A percentile compares a stretch with the other conserved stretches of the same genome.
These are phyloP conservation scores for Carettochelys insculpta DNA, from an alignment of 2,113 vertebrate genomes.

Conservation along the genomic window DNA sequence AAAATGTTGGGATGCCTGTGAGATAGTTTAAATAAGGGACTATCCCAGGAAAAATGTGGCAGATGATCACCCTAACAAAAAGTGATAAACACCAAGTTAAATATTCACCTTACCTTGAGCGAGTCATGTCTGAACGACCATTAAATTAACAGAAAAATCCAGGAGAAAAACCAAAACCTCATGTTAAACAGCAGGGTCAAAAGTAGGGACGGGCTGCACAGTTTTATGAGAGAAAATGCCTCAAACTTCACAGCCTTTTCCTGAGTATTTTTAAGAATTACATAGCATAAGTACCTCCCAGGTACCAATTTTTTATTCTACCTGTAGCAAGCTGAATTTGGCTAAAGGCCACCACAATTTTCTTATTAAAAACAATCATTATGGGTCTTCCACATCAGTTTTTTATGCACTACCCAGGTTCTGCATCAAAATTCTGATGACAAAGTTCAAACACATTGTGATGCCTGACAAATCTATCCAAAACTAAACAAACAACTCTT, in stretches of 20 bases:
- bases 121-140: neutral
- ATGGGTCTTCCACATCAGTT: neutral
- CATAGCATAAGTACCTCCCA: fast-evolving
- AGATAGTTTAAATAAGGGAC: too few species aligned
- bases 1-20: too few species aligned
- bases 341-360: neutral
- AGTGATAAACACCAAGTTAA: neutral
- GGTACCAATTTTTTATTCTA: neutral
- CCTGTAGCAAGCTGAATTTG: neutral
- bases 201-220: neutral
- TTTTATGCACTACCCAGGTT: neutral
- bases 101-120: neutral
- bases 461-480: neutral
- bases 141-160: neutral
- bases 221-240: neutral
- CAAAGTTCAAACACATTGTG: too few species aligned
- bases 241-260: neutral
- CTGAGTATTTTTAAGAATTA: fast-evolving
- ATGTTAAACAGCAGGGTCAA: neutral
- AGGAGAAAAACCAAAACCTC: neutral
- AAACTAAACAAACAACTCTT: neutral
- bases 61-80: too few species aligned
- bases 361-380: neutral
- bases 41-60: too few species aligned
- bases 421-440: too few species aligned